A percentile compares a stretch with the other conserved stretches of the same genome.
These are phyloP conservation scores for Cancer borealis DNA, from an alignment of 2,888 invertebrate genomes.

Conservation along the genomic window DNA sequence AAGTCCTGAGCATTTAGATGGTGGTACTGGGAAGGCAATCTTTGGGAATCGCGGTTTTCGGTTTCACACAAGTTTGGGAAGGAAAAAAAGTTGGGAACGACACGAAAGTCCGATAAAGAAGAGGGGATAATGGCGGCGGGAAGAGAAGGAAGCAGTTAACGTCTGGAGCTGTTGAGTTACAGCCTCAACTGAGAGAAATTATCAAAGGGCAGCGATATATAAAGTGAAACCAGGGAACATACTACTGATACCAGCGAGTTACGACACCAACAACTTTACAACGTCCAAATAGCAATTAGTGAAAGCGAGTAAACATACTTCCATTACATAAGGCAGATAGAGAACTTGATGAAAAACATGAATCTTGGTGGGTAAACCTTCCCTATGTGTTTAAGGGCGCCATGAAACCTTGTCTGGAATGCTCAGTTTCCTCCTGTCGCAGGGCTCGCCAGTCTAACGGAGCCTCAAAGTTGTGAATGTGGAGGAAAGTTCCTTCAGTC, in stretches of 20 bases:
- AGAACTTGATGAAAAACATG: not conserved
- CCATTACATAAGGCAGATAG: not conserved
- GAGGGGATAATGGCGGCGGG: not conserved
- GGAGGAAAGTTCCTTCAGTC: not conserved
- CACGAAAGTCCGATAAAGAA: not conserved
- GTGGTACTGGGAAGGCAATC: not conserved
- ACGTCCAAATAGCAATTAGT: not conserved
- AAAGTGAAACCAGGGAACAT: not conserved
- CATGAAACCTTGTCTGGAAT: too few species aligned
- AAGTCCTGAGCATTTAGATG: not conserved
- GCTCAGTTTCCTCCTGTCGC: too few species aligned
- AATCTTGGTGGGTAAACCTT: not conserved
- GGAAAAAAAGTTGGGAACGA: not conserved
- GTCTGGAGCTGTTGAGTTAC: slow-evolving; percentile 17
- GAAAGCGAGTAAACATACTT: not conserved
- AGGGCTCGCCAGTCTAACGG: not conserved
- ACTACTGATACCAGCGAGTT: not conserved
- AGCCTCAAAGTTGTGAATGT: not conserved
- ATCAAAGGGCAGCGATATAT: slow-evolving; percentile 14
- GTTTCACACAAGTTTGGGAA: not conserved
- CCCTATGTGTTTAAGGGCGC: too few species aligned
- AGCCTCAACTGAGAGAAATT: not conserved
- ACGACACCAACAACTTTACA: not conserved
- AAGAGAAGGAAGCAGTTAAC: slow-evolving; percentile 24
- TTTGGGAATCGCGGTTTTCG: not conserved